Evolutionary conservation across 2,113 vertebrate genomes (phyloP), one percentile per base, ranked within the genome.

Genomic region (Picathartes gymnocephalus): DNA sequence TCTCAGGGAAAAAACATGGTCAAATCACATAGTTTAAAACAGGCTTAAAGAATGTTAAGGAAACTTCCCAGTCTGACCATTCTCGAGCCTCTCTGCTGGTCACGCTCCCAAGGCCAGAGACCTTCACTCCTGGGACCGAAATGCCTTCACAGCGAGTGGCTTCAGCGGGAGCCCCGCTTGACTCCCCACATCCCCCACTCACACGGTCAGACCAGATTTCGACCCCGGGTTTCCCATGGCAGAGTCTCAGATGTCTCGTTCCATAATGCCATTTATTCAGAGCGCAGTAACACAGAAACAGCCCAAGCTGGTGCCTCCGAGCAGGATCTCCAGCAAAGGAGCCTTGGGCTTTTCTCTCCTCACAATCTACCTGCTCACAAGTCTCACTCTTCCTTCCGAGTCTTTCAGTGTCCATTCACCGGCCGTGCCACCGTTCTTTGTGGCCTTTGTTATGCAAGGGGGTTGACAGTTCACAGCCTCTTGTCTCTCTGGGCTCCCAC

Each of bases 111-210:
- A 30, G 28, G 53, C 37, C 28, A 51, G 60, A 45, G 51, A 51
- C 3, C 58, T 57, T 10, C 28, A 39, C 10, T 24, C 9, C 77
- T n/a, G 51, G 15, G 6, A 65, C 22, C 0, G 0, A 42, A 64
- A 25, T 22, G 31, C 25, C 9, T 50, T 25, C 48, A 35, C 17
- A 56, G 35, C 0, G 0, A 13, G 4, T 0, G 0, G 31, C 58
- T 88, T 31, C 31, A 27, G 15, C 35, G 40, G 31, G 7, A 57
- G 11, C 57, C 33, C 3, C 0, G 2, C 27, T 58, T 27, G 27
- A 28, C 33, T 58, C 19, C 33, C 4, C 61, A 24, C 13, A 23
- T 33, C 16, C 4, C 27, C 27, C 23, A 24, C 28, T 51, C 15
- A 13, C 37, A 45, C 0, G 1, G 19, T 44, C 44, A 51, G 33